These are phyloP conservation scores for Coptodon bakossiorum DNA, from an alignment of 2,113 vertebrate species.

Conservation along the genomic window DNA sequence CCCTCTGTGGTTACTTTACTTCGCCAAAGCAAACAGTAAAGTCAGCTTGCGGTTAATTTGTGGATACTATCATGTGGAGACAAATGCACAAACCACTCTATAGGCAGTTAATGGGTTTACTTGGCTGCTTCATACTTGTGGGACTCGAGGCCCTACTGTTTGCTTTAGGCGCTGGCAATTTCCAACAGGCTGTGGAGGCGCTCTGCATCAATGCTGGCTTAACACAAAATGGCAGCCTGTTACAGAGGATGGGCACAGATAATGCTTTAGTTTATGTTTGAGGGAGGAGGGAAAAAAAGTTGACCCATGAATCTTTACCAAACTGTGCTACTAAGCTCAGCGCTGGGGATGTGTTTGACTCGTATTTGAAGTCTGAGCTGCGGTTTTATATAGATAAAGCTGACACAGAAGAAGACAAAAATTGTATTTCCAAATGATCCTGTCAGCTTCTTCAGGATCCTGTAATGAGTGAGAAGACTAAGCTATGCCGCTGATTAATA, in stretches of 20 bases:
- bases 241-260: slow-evolving; percentile 14
- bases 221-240: slow-evolving; percentile 48
- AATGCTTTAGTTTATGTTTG: background rate
- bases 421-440: background rate
- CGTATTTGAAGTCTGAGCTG: background rate
- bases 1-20: background rate
- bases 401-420: background rate
- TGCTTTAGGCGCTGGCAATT: slow-evolving; percentile 57
- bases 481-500: slow-evolving; percentile 53
- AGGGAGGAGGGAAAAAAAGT: background rate
- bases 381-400: background rate
- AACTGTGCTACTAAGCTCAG: background rate
- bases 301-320: background rate
- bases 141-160: slow-evolving; percentile 51
- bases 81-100: slow-evolving; percentile 40
- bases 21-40: slow-evolving; percentile 4
- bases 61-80: background rate
- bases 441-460: background rate
- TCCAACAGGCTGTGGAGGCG: slow-evolving; percentile 41
- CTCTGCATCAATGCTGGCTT: slow-evolving; percentile 45
- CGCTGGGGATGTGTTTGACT: background rate
- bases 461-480: slow-evolving; percentile 40
- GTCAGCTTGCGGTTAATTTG: slow-evolving; percentile 43
- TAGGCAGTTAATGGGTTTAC: slow-evolving; percentile 57
- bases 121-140: slow-evolving; percentile 51